These are phyloP conservation scores for Chaetura pelagica DNA, from an alignment of 2,113 vertebrate species.

Conservation along the genomic window DNA sequence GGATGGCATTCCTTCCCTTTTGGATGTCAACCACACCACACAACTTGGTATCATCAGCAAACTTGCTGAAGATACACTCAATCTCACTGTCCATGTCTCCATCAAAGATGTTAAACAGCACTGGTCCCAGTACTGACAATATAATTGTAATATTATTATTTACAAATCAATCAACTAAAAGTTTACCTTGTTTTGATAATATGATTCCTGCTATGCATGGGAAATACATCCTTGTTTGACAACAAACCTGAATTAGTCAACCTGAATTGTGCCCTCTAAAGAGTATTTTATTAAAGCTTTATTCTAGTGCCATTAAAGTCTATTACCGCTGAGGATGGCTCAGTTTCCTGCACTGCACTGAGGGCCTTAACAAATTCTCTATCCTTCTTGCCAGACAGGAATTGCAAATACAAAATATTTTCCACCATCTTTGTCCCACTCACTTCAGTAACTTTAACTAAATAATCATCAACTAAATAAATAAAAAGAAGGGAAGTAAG, in stretches of 20 bases:
- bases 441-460: neutral
- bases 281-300: neutral
- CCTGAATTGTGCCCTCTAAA: neutral
- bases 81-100: no score
- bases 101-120: no score
- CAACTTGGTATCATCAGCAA: no score
- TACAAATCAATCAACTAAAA: neutral
- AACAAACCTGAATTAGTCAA: neutral
- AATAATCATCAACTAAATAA: neutral
- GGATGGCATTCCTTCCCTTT: no score
- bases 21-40: no score
- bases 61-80: no score
- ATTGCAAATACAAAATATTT: neutral
- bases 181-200: neutral
- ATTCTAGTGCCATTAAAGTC: neutral
- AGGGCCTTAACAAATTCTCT: neutral
- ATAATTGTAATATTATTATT: neutral
- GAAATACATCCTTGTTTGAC: neutral
- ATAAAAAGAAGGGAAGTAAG: neutral
- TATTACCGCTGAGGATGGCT: neutral
- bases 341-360: neutral
- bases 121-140: neutral
- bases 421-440: neutral
- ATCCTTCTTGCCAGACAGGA: neutral
- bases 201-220: neutral